Evolutionary conservation across 2,888 invertebrate species (phyloP).

Genomic region (Standfussiana lucernea): DNA sequence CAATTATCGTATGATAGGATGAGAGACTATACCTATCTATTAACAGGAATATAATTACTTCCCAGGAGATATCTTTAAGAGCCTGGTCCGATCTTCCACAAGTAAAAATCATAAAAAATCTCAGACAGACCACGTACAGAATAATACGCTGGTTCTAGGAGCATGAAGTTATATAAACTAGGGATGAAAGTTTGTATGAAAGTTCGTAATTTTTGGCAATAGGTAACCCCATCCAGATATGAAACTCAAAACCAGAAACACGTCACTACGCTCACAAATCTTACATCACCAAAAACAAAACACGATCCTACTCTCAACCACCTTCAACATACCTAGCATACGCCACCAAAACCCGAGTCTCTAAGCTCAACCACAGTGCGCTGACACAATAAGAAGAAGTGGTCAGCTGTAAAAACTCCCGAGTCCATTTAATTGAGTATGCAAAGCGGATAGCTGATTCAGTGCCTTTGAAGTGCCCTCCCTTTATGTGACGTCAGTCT

Average conservation of each 20-base stretch:
- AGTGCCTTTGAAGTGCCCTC: conserved; percentile 51
- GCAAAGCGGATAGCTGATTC: conserved; percentile 63
- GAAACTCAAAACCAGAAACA: neutral
- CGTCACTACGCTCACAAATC: neutral
- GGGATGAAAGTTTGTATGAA: neutral
- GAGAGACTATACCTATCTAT: neutral
- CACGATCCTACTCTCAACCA: neutral
- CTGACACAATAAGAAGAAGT: conserved; percentile 53
- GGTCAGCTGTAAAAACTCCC: conserved; percentile 59
- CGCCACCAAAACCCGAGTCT: conserved; percentile 28
- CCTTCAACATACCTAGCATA: conserved; percentile 37
- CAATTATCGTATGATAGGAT: conserved; percentile 10
- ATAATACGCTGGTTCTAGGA: neutral
- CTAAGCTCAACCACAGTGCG: conserved; percentile 33
- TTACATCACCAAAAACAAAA: conserved; percentile 29
- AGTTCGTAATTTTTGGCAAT: neutral
- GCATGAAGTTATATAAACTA: neutral
- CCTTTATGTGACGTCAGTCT: conserved; percentile 51
- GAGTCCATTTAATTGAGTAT: conserved; percentile 70
- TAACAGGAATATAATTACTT: conserved; percentile 13
- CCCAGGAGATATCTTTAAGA: neutral
- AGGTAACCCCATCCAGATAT: neutral
- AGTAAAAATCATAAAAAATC: neutral
- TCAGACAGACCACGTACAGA: neutral
- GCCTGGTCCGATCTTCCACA: neutral